phyloP scores from a whole-genome alignment of 2,797 vertebrate species.

The Myotis pilosus region DNA sequence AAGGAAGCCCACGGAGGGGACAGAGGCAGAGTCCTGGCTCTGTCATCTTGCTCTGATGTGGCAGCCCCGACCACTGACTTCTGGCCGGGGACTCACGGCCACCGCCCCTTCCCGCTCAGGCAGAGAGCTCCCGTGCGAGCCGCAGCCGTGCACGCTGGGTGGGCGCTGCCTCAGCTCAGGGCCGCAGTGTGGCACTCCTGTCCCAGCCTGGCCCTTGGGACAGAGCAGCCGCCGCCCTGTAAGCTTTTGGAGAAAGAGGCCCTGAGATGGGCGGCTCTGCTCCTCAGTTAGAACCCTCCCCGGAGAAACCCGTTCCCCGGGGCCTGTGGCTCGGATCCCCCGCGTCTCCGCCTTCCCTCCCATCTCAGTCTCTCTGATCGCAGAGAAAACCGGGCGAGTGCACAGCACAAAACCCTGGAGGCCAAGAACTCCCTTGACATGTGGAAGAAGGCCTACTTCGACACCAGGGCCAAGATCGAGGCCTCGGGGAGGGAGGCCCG shows the following conservation, averaged over 20 bases:
- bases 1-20: background rate
- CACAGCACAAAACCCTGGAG: conserved; percentile 87
- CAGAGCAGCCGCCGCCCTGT: accelerated
- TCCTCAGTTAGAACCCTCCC: background rate
- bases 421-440: conserved; percentile 88
- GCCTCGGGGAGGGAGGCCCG: conserved; percentile 86
- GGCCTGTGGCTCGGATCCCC: accelerated
- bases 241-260: accelerated
- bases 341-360: accelerated
- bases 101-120: accelerated
- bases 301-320: background rate
- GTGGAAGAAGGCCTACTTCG: conserved; percentile 93
- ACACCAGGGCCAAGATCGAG: conserved; percentile 91
- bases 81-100: background rate
- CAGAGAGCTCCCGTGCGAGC: accelerated
- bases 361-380: background rate
- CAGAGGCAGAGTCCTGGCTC: background rate
- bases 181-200: accelerated
- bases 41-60: accelerated
- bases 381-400: conserved; percentile 87
- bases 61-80: accelerated
- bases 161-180: accelerated
- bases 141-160: accelerated
- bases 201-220: accelerated
- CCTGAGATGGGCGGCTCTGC: accelerated